Base-by-base conservation (phyloP, 2,113 vertebrate genomes). In the Oxyura jamaicensis region DNA sequence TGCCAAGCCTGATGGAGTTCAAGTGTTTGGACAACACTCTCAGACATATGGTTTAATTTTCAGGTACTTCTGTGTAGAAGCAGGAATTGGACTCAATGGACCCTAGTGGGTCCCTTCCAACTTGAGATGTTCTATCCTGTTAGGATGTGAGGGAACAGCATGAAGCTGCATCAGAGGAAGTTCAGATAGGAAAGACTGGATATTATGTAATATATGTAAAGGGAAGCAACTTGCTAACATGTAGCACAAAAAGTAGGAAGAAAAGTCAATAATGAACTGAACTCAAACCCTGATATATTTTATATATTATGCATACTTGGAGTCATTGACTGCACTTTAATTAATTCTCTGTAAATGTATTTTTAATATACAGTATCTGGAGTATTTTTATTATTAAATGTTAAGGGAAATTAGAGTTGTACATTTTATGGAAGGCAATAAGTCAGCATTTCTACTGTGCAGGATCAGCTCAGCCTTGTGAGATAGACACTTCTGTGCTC, bases 271-370 rank as follows among this genome's bases (percentile, higher is more conserved):
- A 16, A 67, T 74, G 7, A 6, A 2, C 85, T 36, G 41, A 75
- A 39, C 3, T 81, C 69, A 78, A 62, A 9, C 4, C 8, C 56
- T 66, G 2, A 2, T 36, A 52, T 1, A 0, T 3, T 56, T 73
- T 26, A 44, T 58, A 29, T 42, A 15, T 16, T 44, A 5, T 9
- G 7, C 2, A 31, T 63, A n/a, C 4, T 52, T 36, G 1, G 25
- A 62, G 18, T 36, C 23, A 48, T 17, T 53, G 42, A 60, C 7
- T 5, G 2, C 22, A 55, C 7, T 41, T 14, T 46, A 31, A 78
- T 75, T 52, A 67, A 75, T 72, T 82, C 53, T 16, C 12, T 21
- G 11, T 58, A 63, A 82, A 39, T 1, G 9, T 73, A 3, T 52
- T 21, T 48, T 86, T 52, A 73, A 4, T 53, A 33, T 31, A 42